Evolutionary conservation across 2,113 vertebrate species (phyloP).

Genomic region (Melospiza georgiana): DNA sequence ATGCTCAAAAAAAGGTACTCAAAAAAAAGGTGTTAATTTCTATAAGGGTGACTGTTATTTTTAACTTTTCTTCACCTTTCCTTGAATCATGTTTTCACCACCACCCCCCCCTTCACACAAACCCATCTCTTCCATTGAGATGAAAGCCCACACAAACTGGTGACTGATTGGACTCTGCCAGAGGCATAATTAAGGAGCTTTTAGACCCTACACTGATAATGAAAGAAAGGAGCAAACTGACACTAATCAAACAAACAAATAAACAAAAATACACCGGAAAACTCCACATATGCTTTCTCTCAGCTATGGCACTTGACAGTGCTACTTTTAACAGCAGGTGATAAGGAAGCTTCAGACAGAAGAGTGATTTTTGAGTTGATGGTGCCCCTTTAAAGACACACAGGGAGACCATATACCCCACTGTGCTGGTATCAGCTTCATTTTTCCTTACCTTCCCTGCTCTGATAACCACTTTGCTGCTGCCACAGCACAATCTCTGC

Average conservation of each 20-base stretch:
- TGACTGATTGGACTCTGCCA: neutral
- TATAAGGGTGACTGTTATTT: neutral
- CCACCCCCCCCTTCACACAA: neutral
- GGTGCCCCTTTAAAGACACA: neutral
- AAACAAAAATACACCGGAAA: neutral
- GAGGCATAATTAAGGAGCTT: neutral
- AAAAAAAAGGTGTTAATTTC: neutral
- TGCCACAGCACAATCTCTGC: neutral
- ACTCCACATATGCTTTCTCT: neutral
- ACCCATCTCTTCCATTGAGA: fast-evolving
- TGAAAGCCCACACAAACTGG: neutral
- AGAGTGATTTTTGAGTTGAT: constrained; percentile 30
- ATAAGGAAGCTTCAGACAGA: constrained; percentile 29
- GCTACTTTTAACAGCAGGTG: constrained; percentile 9
- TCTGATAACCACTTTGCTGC: neutral
- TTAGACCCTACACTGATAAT: neutral
- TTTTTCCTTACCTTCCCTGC: neutral
- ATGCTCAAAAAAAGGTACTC: neutral
- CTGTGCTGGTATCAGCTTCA: neutral
- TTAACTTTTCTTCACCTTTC: neutral
- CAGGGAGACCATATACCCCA: neutral
- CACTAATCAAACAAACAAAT: constrained; percentile 17
- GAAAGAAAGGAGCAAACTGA: neutral
- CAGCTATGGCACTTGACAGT: neutral
- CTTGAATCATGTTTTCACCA: neutral